Conservation (phyloP, 2,797 vertebrate genomes). For the Oreortyx pictus region DNA sequence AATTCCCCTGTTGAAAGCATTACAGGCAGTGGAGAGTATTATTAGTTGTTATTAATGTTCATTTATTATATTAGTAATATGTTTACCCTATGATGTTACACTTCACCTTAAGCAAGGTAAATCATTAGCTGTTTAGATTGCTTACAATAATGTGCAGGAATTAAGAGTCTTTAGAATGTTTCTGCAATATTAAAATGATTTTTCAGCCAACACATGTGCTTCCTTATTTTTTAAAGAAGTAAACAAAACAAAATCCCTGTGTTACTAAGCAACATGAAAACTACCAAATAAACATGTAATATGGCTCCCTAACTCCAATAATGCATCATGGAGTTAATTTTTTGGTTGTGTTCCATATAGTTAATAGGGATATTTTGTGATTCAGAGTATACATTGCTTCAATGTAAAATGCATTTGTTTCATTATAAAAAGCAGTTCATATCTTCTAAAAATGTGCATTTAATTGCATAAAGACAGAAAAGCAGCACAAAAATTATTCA, state of each 20-base stretch:
- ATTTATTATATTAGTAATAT: background rate
- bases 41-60: background rate
- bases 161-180: background rate
- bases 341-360: background rate
- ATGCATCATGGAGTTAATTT: slow-evolving; percentile 41
- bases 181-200: slow-evolving; percentile 48
- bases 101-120: slow-evolving; percentile 12
- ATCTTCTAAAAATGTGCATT: slow-evolving; percentile 41
- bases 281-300: slow-evolving; percentile 13
- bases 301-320: slow-evolving; percentile 3
- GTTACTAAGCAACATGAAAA: slow-evolving; percentile 38
- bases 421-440: slow-evolving; percentile 47
- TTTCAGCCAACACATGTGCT: background rate
- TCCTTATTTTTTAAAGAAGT: background rate
- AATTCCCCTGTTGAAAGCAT: background rate
- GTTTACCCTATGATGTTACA: background rate
- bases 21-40: background rate
- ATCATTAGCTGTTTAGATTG: background rate
- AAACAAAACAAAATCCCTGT: slow-evolving; percentile 10
- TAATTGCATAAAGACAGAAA: slow-evolving; percentile 42
- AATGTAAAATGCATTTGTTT: slow-evolving; percentile 51
- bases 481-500: slow-evolving; percentile 29
- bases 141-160: background rate
- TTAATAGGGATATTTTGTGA: slow-evolving; percentile 1
- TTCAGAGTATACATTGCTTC: slow-evolving; percentile 7